phyloP scores from a whole-genome alignment of 2,888 invertebrate genomes.

The Clivina fossor region DNA sequence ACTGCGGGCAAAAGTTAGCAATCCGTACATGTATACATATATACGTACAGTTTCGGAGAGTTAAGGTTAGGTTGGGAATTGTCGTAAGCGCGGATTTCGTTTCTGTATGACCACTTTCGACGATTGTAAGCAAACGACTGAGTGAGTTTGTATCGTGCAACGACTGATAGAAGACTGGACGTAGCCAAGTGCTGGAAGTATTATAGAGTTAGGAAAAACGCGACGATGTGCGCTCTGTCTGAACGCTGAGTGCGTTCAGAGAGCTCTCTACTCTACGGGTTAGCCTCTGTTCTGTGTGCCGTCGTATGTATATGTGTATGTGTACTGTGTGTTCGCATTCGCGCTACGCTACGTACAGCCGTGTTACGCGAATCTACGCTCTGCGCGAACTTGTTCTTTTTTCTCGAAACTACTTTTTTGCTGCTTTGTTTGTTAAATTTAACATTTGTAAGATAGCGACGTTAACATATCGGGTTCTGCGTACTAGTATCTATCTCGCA shows the following conservation, averaged over 20 bases:
- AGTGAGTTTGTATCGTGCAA: no score
- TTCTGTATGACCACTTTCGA: not conserved
- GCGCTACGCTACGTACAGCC: constrained; percentile 7
- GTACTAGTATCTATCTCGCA: constrained; percentile 19
- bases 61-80: no score
- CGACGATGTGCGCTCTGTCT: constrained; percentile 8
- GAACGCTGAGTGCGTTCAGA: not conserved
- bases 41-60: no score
- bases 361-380: constrained; percentile 20
- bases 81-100: not conserved
- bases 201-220: constrained; percentile 15
- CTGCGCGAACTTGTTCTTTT: constrained; percentile 17
- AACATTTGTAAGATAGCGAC: constrained; percentile 24
- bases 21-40: no score
- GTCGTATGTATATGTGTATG: not conserved
- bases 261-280: not conserved
- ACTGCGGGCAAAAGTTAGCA: no score
- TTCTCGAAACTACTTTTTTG: constrained; percentile 27
- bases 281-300: not conserved
- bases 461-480: constrained; percentile 22
- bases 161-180: constrained; percentile 1
- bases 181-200: constrained; percentile 14
- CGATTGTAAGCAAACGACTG: no score
- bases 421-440: constrained; percentile 24
- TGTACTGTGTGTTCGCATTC: not conserved